Evolutionary conservation across 1,140 invertebrate genomes (phyloP), one percentile per base, ranked within the genome.

Genomic region (Hylyphantes graminicola): DNA sequence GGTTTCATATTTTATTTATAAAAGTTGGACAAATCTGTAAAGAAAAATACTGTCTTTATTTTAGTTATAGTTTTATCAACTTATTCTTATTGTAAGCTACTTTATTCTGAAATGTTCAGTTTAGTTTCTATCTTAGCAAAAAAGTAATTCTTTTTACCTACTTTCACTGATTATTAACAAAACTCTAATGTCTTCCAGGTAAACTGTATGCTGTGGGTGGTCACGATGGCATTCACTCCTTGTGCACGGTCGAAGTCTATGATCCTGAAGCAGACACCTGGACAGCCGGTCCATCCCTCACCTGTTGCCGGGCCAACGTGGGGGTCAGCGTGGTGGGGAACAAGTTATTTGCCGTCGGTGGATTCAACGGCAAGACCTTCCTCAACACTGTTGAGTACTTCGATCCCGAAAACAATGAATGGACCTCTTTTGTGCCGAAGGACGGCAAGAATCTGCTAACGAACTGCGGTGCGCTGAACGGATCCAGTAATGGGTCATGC

Each of bases 341-440:
- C 86, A 90, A 92, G 85, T 89, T 95, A n/a, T 95, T 94, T 90
- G 94, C 94, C 48, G 93, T 95, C 61, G 94, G 94, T 17, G 94
- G 94, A 75, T 96, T 94, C 89, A 94, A 93, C 87, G 94, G 94
- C 90, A 94, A 94, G 90, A 92, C 91, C 81, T 96, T 96, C 90
- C 90, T 96, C 35, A 94, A 94, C 87, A 94, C 93, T n/a, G 93
- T 96, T 72, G 95, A 96, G 90, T 95, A 93, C 87, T 89, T 95
- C 76, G 94, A 94, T 87, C 89, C 90, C 57, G 91, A 92, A 55
- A 92, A 92, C 70, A 93, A 93, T 87, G 93, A 94, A 87, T 95
- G 94, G 94, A 94, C 93, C 15, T 92, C 92, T 21, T 94, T 94
- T 87, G 88, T 88, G 8, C 54, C 86, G 3, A 87, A 80, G 75